Base-by-base conservation (phyloP, 2,888 invertebrate species). In the Laspeyria flexula region DNA sequence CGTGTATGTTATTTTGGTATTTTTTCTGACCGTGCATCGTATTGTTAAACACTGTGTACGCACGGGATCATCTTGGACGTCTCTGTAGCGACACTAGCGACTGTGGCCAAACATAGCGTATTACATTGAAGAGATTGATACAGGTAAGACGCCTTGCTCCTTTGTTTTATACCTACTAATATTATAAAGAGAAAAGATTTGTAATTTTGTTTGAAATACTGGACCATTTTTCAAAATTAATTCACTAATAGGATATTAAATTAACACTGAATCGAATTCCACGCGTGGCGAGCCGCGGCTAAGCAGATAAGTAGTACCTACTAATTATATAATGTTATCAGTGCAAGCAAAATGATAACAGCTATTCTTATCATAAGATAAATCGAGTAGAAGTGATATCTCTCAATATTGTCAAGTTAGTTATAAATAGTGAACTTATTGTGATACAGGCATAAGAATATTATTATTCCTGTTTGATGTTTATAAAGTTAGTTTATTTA, bases 11-110 rank as follows among this genome's bases (percentile, higher is more conserved):
- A n/a, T n/a, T n/a, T n/a, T n/a, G n/a, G n/a, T n/a, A n/a, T 49
- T 65, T 40, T 65, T 51, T 55, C 46, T 30, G n/a, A 55, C 35
- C 31, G 39, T 7, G 9, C 5, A 16, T 10, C 3, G 30, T 43
- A 18, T 66, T 60, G 50, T n/a, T n/a, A 55, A 61, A 54, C 65
- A 65, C 16, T 42, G 47, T 61, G 68, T 35, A 11, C 16, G 37
- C 49, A n/a, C 43, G 43, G 40, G 21, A 46, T 47, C 31, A 39
- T 29, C 13, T 42, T 34, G 15, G 42, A 13, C n/a, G n/a, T n/a
- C n/a, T n/a, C n/a, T n/a, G n/a, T n/a, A n/a, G n/a, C n/a, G n/a
- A n/a, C n/a, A n/a, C n/a, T 38, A 21, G 38, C 29, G 23, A 27
- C 41, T 21, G 29, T 18, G 25, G 6, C 30, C 31, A 27, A 48